Evolutionary conservation across 2,797 vertebrate genomes (phyloP), one percentile per base, ranked within the genome.

Genomic region (Malacoraja senta): DNA sequence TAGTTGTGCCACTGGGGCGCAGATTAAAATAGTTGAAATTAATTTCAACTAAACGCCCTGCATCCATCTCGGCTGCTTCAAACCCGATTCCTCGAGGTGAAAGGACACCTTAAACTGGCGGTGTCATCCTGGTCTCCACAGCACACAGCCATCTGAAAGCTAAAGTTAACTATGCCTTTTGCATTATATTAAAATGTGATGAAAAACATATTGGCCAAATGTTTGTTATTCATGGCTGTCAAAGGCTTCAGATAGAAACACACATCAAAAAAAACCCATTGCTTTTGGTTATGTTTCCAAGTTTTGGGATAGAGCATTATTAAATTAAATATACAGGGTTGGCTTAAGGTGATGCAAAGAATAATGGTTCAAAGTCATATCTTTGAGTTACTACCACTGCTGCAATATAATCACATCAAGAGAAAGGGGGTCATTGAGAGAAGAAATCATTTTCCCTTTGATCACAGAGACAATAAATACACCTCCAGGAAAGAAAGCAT

Each of bases 381-480:
- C 95, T 95, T 95, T 95, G 93, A 95, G 94, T 95, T 95, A 95
- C 93, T 94, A 80, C 93, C 95, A 95, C 78, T 81, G 61, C 63
- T 92, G 65, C 93, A 93, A 94, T 93, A 80, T 95, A 93, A 94
- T 95, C 94, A 93, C 95, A 96, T 96, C 93, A 95, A 95, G 95
- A 94, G 96, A 96, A 95, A 95, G 94, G 95, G 96, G 96, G 96
- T 96, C 94, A 95, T 95, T 96, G 94, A 95, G 94, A 53, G 94
- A 86, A n/a, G 29, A 76, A 94, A 93, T 91, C 95, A 94, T 94
- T 95, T 94, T 93, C 94, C 94, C 95, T 96, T 95, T 96, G 95
- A 95, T 95, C 93, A 90, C 94, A 94, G 94, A 94, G 95, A 95
- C 95, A 96, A 96, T 95, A 95, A 96, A 95, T 94, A 94, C 94